These are phyloP conservation scores for Lacerta bilineata DNA, from an alignment of 2,797 vertebrate genomes.

Conservation along the genomic window DNA sequence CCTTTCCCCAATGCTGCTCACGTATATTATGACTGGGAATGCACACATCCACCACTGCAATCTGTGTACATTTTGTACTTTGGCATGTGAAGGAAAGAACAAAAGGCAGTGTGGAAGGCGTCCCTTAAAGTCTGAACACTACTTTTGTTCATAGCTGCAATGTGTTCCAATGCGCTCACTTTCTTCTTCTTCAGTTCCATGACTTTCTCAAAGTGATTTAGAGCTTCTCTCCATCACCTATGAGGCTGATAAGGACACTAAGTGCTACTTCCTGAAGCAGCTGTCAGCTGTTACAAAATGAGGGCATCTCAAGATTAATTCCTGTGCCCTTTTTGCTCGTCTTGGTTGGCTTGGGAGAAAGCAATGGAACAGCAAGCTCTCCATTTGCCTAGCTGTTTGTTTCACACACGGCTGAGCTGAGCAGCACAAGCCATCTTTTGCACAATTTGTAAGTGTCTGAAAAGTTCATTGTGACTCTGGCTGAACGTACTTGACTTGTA, in stretches of 20 bases:
- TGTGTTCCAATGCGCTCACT: too few relatives aligned
- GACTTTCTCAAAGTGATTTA: slow-evolving; percentile 11
- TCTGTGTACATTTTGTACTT: background rate
- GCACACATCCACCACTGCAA: background rate
- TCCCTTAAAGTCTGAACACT: background rate
- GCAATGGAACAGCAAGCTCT: background rate
- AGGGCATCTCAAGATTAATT: background rate
- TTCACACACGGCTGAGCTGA: background rate
- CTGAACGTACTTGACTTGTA: background rate
- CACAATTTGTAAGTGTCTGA: background rate
- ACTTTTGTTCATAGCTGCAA: background rate
- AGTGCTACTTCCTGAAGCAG: slow-evolving; percentile 16
- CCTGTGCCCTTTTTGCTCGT: background rate
- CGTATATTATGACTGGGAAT: background rate
- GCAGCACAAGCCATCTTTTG: background rate
- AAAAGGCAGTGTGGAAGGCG: background rate
- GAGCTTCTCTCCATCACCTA: background rate
- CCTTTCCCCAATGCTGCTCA: background rate
- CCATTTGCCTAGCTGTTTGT: background rate
- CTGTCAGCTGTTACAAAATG: slow-evolving; percentile 6
- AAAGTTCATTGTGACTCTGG: slow-evolving; percentile 3
- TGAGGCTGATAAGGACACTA: slow-evolving; percentile 1
- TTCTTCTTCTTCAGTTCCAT: background rate
- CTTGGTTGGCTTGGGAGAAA: background rate
- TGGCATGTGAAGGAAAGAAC: background rate